Conservation (phyloP, 2,888 invertebrate species). For the Harpalus rufipes region DNA sequence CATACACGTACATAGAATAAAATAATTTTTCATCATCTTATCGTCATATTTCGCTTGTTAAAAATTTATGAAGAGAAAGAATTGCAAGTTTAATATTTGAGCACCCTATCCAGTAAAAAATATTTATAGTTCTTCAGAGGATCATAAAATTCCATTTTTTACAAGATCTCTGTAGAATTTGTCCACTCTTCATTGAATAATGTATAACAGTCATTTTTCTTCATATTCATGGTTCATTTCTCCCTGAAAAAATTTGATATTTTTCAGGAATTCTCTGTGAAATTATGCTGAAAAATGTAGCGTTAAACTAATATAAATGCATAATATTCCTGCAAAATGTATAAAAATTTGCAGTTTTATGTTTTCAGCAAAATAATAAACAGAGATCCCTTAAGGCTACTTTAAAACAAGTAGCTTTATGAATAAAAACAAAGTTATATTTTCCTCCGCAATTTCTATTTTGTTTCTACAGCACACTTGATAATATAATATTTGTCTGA, state of each 20-base stretch:
- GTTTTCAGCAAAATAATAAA: conserved; percentile 29
- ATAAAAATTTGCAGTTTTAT: neutral
- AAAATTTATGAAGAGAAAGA: neutral
- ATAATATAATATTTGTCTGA: neutral
- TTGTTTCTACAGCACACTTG: conserved; percentile 9
- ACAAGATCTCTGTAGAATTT: conserved; percentile 33
- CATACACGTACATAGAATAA: neutral
- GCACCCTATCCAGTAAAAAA: conserved; percentile 15
- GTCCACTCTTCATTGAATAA: conserved; percentile 45
- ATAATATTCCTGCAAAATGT: neutral
- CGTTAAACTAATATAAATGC: neutral
- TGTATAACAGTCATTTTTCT: conserved; percentile 30
- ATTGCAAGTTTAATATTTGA: conserved; percentile 48
- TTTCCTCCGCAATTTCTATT: conserved; percentile 11
- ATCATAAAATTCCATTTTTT: conserved; percentile 46
- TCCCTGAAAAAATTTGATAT: neutral
- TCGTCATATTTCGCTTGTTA: neutral
- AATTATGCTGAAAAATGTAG: neutral
- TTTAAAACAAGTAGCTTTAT: conserved; percentile 24
- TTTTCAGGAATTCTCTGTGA: neutral
- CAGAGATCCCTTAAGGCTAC: conserved; percentile 8
- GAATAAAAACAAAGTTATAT: conserved; percentile 20
- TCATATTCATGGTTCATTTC: conserved; percentile 13
- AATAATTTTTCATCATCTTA: neutral
- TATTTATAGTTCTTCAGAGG: conserved; percentile 47